phyloP scores from a whole-genome alignment of 2,888 invertebrate species.

The Resseliella maxima region DNA sequence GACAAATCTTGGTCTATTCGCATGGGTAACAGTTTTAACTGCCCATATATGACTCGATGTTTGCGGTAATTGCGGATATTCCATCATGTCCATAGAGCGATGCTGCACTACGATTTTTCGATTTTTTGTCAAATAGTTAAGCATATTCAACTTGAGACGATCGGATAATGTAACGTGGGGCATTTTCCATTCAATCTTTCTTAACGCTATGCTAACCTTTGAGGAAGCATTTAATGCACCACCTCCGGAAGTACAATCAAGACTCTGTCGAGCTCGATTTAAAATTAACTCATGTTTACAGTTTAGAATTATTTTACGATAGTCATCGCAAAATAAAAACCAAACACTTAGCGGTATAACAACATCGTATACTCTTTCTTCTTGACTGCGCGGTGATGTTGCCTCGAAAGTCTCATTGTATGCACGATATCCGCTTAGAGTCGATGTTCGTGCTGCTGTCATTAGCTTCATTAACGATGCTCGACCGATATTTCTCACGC shows the following conservation, averaged over 20 bases:
- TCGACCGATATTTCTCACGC: slow-evolving; percentile 62
- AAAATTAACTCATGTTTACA: slow-evolving; percentile 65
- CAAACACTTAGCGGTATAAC: slow-evolving; percentile 63
- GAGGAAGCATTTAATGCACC: slow-evolving; percentile 57
- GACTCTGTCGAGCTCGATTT: slow-evolving; percentile 62
- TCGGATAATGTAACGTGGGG: slow-evolving; percentile 58
- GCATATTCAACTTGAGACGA: slow-evolving; percentile 57
- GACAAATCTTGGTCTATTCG: slow-evolving; percentile 65
- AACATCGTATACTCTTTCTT: slow-evolving; percentile 61
- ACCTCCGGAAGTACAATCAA: slow-evolving; percentile 60
- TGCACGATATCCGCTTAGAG: not conserved
- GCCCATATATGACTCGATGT: slow-evolving; percentile 63
- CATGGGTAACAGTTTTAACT: slow-evolving; percentile 62
- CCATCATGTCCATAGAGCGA: slow-evolving; percentile 58
- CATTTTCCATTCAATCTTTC: slow-evolving; percentile 60
- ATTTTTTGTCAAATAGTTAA: slow-evolving; percentile 57
- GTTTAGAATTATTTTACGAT: slow-evolving; percentile 64
- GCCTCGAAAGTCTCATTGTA: not conserved
- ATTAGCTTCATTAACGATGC: slow-evolving; percentile 63
- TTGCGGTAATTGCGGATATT: slow-evolving; percentile 57
- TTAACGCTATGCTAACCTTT: slow-evolving; percentile 57
- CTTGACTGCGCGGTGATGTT: slow-evolving; percentile 57
- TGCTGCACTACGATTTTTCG: slow-evolving; percentile 57
- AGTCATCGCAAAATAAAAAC: slow-evolving; percentile 64
- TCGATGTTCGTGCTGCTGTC: not conserved